phyloP scores from a whole-genome alignment of 2,888 invertebrate species.

The Hydroisotoma schaefferi region DNA sequence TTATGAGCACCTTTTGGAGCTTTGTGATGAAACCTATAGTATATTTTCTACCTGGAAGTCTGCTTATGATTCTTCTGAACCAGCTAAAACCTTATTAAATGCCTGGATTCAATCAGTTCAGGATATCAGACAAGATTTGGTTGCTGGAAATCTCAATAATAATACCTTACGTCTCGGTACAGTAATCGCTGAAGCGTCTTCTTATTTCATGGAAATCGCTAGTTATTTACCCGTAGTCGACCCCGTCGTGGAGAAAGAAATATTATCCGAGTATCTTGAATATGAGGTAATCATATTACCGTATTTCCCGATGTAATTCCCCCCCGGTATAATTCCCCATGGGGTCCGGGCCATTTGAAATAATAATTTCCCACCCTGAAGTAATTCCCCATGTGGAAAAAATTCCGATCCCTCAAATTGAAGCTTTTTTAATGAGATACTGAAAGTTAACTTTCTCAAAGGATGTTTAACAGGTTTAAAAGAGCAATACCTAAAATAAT shows the following conservation, averaged over 20 bases:
- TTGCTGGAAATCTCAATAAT: background rate
- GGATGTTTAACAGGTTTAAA: too few species aligned
- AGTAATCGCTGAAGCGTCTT: slow-evolving; percentile 34
- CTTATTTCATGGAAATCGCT: slow-evolving; percentile 41
- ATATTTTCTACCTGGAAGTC: slow-evolving; percentile 20
- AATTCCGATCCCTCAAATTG: too few species aligned
- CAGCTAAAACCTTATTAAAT: background rate
- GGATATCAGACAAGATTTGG: slow-evolving; percentile 10
- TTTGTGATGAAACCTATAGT: background rate
- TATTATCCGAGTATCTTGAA: slow-evolving; percentile 66
- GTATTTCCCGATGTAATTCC: too few species aligned
- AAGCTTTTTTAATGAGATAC: too few species aligned
- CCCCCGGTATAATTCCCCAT: too few species aligned
- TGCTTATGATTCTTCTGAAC: slow-evolving; percentile 8
- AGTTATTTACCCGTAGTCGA: slow-evolving; percentile 67
- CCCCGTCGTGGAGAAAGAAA: slow-evolving; percentile 71
- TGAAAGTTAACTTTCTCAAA: too few species aligned
- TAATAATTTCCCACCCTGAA: too few species aligned
- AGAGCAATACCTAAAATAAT: too few species aligned
- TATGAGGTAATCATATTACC: slow-evolving; percentile 60
- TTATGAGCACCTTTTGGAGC: background rate
- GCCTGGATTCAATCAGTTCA: slow-evolving; percentile 16
- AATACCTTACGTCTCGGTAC: slow-evolving; percentile 28
- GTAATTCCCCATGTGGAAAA: too few species aligned
- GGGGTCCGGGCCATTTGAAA: too few species aligned